phyloP scores from a whole-genome alignment of 2,888 invertebrate species.

The Malacosoma neustria region DNA sequence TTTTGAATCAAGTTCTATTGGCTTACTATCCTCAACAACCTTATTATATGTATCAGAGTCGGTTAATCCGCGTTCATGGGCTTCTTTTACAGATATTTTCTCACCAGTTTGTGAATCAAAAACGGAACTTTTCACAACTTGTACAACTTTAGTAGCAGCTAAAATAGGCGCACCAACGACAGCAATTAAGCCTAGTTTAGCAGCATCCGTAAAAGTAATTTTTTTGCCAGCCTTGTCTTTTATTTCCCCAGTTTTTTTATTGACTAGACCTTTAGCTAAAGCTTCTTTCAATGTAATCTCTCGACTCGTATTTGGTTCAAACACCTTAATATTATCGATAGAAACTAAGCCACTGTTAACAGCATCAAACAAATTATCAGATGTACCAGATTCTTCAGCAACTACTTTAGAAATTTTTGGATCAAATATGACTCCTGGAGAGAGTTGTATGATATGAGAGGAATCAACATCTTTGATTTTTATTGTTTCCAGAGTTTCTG shows the following conservation, averaged over 20 bases:
- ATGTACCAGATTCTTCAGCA: conserved; percentile 77
- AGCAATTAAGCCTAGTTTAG: conserved; percentile 82
- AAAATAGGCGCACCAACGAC: conserved; percentile 85
- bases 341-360: conserved; percentile 83
- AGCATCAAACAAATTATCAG: conserved; percentile 80
- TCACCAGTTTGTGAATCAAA: conserved; percentile 87
- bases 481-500: background rate
- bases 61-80: conserved; percentile 78
- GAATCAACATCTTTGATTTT: conserved; percentile 2
- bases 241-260: conserved; percentile 80
- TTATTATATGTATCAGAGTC: conserved; percentile 23
- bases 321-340: conserved; percentile 77
- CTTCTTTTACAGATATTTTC: conserved; percentile 84
- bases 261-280: conserved; percentile 82
- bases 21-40: conserved; percentile 8
- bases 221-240: conserved; percentile 78
- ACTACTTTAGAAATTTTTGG: conserved; percentile 81
- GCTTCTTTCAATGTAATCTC: conserved; percentile 85
- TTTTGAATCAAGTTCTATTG: background rate
- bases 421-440: conserved; percentile 83
- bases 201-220: conserved; percentile 82
- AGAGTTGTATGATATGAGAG: conserved; percentile 77
- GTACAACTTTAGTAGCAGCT: conserved; percentile 79
- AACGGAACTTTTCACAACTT: conserved; percentile 76
- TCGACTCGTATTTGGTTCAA: conserved; percentile 81